Percentiles rank a stretch among this genome's conserved stretches.
phyloP scores from a whole-genome alignment of 2,113 vertebrate genomes.

The Phalacrocorax pelagicus region DNA sequence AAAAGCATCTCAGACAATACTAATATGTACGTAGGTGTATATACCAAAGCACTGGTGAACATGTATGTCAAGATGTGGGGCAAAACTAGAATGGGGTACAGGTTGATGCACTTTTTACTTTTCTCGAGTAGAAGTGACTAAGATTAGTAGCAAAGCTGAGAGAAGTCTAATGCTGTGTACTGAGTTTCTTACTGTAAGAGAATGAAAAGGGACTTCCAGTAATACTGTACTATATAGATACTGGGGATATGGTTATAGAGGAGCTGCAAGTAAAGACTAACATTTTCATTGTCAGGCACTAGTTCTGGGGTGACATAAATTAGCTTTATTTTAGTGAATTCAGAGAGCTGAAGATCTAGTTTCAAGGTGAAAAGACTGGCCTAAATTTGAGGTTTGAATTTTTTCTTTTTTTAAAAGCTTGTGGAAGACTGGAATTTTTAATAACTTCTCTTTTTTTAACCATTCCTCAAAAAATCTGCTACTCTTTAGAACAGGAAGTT shows the following conservation, averaged over 20 bases:
- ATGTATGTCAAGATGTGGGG: background rate
- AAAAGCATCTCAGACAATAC: background rate
- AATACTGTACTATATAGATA: background rate
- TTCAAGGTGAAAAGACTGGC: background rate
- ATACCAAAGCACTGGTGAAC: background rate
- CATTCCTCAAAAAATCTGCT: background rate
- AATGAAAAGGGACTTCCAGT: background rate
- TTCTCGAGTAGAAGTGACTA: background rate
- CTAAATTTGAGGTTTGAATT: background rate
- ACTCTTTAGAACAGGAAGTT: background rate
- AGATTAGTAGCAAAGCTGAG: conserved; percentile 9
- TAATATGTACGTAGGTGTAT: conserved; percentile 31
- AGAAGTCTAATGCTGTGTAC: background rate
- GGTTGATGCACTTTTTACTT: background rate
- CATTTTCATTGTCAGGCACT: background rate
- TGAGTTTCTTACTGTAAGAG: background rate
- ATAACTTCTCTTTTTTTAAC: background rate
- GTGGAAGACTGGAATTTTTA: background rate
- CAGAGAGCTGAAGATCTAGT: background rate
- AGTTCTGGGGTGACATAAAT: background rate
- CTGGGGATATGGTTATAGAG: background rate
- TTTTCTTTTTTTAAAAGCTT: background rate
- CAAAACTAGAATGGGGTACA: background rate
- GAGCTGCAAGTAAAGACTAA: background rate
- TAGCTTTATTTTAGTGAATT: background rate